These are phyloP conservation scores for Delia radicum DNA, from an alignment of 1,140 invertebrate species.

Conservation along the genomic window DNA sequence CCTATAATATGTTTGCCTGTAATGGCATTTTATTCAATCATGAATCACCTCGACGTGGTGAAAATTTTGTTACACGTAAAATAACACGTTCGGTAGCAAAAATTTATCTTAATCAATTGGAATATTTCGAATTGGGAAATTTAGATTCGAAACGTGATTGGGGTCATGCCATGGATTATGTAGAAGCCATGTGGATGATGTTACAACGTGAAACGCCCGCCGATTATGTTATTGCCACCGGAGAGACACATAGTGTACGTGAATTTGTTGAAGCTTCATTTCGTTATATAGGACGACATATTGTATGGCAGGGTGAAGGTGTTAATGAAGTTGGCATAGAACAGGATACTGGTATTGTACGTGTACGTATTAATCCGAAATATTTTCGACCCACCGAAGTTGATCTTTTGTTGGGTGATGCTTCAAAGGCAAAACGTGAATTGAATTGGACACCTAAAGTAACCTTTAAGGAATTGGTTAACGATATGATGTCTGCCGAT, in stretches of 20 bases:
- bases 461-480: slow-evolving; percentile 82
- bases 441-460: slow-evolving; percentile 88
- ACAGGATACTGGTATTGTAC: slow-evolving; percentile 73
- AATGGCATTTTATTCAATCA: slow-evolving; percentile 99
- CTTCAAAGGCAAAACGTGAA: slow-evolving; percentile 82
- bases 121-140: slow-evolving; percentile 91
- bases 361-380: slow-evolving; percentile 90
- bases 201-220: slow-evolving; percentile 91
- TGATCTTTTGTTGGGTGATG: slow-evolving; percentile 86
- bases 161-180: slow-evolving; percentile 99
- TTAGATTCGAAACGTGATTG: slow-evolving; percentile 96
- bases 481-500: slow-evolving; percentile 96
- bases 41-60: slow-evolving; percentile 95
- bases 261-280: slow-evolving; percentile 97
- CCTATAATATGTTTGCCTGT: slow-evolving; percentile 96
- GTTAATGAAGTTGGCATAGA: slow-evolving; percentile 87
- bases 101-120: slow-evolving; percentile 84
- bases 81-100: slow-evolving; percentile 97
- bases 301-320: slow-evolving; percentile 86
- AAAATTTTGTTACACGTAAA: slow-evolving; percentile 99
- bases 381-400: slow-evolving; percentile 98
- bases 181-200: slow-evolving; percentile 99
- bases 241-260: slow-evolving; percentile 90
- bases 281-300: slow-evolving; percentile 69
- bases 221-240: slow-evolving; percentile 97